Evolutionary conservation across 2,888 invertebrate genomes (phyloP).

Genomic region (Apodemia duryi): DNA sequence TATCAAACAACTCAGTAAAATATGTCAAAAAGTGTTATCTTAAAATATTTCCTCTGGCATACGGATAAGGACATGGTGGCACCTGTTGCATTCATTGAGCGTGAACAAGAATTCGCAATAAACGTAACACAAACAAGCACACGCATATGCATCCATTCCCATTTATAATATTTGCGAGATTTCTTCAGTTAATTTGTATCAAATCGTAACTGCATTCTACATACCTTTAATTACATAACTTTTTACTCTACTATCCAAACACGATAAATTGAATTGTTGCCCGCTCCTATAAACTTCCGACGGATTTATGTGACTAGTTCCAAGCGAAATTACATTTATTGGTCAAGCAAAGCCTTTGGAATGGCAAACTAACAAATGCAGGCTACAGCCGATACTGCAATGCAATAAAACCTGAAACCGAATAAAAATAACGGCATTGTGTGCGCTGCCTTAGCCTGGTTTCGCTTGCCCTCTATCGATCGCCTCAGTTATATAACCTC

Average conservation of each 20-base stretch:
- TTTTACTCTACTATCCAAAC: neutral
- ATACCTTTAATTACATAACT: neutral
- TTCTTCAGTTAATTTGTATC: too few relatives aligned
- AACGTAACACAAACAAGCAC: too few relatives aligned
- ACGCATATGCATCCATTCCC: too few relatives aligned
- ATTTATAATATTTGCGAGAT: too few relatives aligned
- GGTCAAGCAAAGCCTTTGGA: neutral
- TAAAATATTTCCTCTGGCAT: too few relatives aligned
- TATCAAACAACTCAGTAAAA: too few relatives aligned
- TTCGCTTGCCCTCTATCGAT: constrained; percentile 59
- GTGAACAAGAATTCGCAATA: too few relatives aligned
- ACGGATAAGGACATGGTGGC: too few relatives aligned
- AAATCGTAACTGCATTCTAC: too few relatives aligned
- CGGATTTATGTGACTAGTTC: neutral
- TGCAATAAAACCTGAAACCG: constrained; percentile 33
- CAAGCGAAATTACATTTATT: neutral
- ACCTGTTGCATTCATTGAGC: too few relatives aligned
- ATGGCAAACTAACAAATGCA: constrained; percentile 23
- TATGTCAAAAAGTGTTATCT: too few relatives aligned
- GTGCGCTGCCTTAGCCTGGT: constrained; percentile 44
- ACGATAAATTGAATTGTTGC: constrained; percentile 1
- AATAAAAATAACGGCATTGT: constrained; percentile 38
- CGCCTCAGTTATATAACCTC: constrained; percentile 62
- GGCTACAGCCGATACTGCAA: constrained; percentile 25
- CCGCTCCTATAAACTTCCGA: neutral